Percentiles rank a stretch among this genome's conserved stretches.
Evolutionary conservation across 92 coral and sea anemone genomes (phyloP).

Genomic region (Porites lobata): DNA sequence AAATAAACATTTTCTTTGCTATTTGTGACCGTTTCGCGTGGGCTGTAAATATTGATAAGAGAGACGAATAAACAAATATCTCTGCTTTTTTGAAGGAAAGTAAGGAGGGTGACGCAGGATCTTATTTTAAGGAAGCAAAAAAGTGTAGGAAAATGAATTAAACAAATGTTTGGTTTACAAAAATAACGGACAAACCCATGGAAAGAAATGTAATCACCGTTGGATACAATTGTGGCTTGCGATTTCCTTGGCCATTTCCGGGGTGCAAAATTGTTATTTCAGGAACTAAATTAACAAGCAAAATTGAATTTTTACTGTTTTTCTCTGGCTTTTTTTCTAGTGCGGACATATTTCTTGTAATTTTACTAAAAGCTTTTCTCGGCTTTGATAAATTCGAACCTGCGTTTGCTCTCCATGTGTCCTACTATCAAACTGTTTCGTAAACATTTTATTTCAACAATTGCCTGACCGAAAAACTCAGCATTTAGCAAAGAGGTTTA

Average conservation of each 20-base stretch:
- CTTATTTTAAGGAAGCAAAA: constrained; percentile 30
- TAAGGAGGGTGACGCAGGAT: neutral
- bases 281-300: constrained; percentile 36
- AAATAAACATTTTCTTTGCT: constrained; percentile 73
- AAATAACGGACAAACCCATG: neutral
- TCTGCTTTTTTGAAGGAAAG: constrained; percentile 25
- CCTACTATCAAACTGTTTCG: constrained; percentile 30
- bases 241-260: constrained; percentile 42
- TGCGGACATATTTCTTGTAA: neutral
- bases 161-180: constrained; percentile 12
- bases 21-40: constrained; percentile 68
- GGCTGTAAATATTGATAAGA: constrained; percentile 75
- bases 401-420: neutral
- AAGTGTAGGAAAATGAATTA: neutral
- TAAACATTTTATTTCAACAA: constrained; percentile 44
- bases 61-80: constrained; percentile 63
- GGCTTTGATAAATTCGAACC: neutral
- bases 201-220: constrained; percentile 3
- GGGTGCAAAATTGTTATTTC: constrained; percentile 43
- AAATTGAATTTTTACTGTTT: constrained; percentile 15
- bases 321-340: neutral
- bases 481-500: constrained; percentile 57
- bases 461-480: constrained; percentile 30
- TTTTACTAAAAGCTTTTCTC: neutral
- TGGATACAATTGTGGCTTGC: neutral